Evolutionary conservation across 2,113 vertebrate genomes (phyloP).

Genomic region (Mesitornis unicolor): DNA sequence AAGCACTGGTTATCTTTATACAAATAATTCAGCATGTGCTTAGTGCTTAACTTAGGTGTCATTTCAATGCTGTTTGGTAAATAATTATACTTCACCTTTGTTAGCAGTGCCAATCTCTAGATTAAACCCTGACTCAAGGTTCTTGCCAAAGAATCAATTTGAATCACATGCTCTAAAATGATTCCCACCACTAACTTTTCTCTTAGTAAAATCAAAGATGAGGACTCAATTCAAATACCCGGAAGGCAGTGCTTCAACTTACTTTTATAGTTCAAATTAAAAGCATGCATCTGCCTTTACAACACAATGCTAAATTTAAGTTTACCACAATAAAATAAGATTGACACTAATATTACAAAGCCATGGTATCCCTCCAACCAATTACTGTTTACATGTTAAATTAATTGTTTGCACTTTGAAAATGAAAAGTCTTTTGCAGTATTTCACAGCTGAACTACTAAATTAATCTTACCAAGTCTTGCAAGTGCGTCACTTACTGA

Average conservation of each 20-base stretch:
- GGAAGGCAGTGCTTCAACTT: neutral
- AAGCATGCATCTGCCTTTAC: conserved; percentile 13
- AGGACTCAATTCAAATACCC: neutral
- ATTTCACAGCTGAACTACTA: neutral
- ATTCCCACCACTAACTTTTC: neutral
- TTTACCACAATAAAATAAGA: conserved; percentile 20
- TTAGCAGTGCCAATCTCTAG: neutral
- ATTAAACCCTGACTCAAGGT: neutral
- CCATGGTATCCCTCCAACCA: neutral
- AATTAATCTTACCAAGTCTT: neutral
- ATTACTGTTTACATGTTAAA: neutral
- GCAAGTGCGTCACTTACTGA: neutral
- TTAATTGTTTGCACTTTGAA: neutral
- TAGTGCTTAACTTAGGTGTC: neutral
- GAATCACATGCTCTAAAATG: neutral
- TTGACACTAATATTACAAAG: neutral
- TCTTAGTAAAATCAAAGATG: neutral
- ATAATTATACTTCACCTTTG: neutral
- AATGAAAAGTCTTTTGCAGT: neutral
- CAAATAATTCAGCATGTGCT: neutral
- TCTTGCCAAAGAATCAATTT: neutral
- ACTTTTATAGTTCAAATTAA: conserved; percentile 29
- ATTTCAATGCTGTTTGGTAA: neutral
- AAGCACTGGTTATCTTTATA: neutral
- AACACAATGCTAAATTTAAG: neutral